Percentiles rank a stretch among this genome's conserved stretches.
phyloP scores from a whole-genome alignment of 2,888 invertebrate genomes.

The Heteromurus nitidus region DNA sequence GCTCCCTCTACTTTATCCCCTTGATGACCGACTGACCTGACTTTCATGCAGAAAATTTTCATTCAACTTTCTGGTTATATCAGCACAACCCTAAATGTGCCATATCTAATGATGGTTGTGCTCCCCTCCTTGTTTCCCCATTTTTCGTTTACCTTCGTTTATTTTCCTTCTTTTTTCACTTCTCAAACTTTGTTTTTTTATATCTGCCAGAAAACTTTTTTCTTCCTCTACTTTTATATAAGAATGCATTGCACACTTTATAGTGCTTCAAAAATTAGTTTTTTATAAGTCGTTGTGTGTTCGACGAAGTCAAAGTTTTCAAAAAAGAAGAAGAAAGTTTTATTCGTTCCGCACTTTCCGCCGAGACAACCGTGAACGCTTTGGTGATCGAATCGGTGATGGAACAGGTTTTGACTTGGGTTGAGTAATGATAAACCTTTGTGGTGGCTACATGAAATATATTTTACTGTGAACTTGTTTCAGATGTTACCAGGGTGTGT shows the following conservation, averaged over 20 bases:
- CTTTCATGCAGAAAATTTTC: slow-evolving; percentile 14
- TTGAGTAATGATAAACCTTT: slow-evolving; percentile 17
- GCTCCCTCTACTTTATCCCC: neutral
- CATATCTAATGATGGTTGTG: too few species aligned
- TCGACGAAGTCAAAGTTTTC: too few species aligned
- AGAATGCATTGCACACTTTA: too few species aligned
- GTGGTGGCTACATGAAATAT: slow-evolving; percentile 21
- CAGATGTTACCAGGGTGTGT: slow-evolving; percentile 73
- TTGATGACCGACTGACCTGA: slow-evolving; percentile 46
- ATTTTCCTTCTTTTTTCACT: neutral
- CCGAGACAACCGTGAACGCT: neutral
- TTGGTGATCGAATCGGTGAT: neutral
- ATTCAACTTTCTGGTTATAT: neutral
- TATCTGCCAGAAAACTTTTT: neutral
- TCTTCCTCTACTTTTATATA: too few species aligned
- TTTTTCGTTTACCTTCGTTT: slow-evolving; percentile 4
- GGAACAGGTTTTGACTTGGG: slow-evolving; percentile 19
- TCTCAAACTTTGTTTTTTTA: slow-evolving; percentile 2
- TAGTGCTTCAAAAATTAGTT: too few species aligned
- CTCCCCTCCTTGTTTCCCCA: too few species aligned
- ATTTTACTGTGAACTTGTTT: slow-evolving; percentile 31
- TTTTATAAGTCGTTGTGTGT: too few species aligned
- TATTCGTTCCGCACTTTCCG: neutral
- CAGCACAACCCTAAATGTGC: too few species aligned
- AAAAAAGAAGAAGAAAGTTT: neutral